Conservation (phyloP, 2,113 vertebrate genomes). For the Casuarius casuarius region DNA sequence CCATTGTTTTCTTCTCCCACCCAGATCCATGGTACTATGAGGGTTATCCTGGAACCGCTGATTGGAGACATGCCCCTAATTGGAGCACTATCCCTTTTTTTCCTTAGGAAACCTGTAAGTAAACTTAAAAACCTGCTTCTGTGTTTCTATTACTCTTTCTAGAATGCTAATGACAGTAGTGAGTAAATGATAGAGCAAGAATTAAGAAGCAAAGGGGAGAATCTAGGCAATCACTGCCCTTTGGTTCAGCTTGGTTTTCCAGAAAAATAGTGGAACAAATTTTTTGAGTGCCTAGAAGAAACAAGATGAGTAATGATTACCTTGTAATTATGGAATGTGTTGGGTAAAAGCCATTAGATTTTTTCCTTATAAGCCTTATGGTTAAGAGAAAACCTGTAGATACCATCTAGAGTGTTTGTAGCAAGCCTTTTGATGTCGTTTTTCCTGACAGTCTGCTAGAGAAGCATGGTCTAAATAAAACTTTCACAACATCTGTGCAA, state of each 20-base stretch:
- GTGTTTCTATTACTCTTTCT: neutral
- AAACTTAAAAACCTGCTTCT: neutral
- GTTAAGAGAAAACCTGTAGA: neutral
- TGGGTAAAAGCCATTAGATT: neutral
- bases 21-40: constrained; percentile 93
- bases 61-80: constrained; percentile 96
- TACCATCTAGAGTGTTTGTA: neutral
- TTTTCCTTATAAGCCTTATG: neutral
- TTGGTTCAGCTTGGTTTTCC: neutral
- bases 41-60: constrained; percentile 95
- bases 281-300: neutral
- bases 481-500: neutral
- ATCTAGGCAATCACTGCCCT: neutral
- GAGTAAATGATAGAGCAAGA: neutral
- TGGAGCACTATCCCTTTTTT: constrained; percentile 93
- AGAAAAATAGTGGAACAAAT: neutral
- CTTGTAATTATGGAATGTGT: neutral
- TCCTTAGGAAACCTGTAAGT: constrained; percentile 95
- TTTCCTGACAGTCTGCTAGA: neutral
- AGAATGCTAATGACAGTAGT: neutral
- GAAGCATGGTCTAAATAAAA: neutral
- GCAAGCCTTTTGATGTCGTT: neutral
- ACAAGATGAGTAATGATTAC: neutral
- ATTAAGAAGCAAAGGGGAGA: neutral
- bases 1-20: neutral